phyloP scores from a whole-genome alignment of 2,888 invertebrate species.

The Vanessa cardui region DNA sequence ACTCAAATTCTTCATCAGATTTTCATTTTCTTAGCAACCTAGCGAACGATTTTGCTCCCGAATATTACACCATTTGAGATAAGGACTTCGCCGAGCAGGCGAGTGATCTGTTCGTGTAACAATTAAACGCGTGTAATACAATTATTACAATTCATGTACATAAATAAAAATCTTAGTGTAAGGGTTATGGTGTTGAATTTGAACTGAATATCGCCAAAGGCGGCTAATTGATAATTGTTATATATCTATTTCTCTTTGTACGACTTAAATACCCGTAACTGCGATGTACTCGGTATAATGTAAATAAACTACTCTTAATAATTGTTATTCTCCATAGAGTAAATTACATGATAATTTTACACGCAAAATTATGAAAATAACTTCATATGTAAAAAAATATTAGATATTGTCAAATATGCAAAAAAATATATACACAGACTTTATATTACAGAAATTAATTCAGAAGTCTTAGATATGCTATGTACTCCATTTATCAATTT shows the following conservation, averaged over 20 bases:
- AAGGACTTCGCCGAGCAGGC: conserved; percentile 82
- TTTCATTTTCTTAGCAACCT: conserved; percentile 96
- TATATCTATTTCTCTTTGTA: conserved; percentile 57
- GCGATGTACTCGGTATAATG: conserved; percentile 57
- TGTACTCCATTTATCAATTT: neutral
- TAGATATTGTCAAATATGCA: conserved; percentile 4
- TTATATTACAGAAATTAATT: conserved; percentile 6
- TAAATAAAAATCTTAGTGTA: conserved; percentile 38
- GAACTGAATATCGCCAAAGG: conserved; percentile 63
- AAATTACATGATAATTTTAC: conserved; percentile 29
- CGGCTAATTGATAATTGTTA: conserved; percentile 52
- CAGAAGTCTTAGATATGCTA: neutral
- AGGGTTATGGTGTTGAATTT: conserved; percentile 54
- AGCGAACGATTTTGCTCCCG: conserved; percentile 96
- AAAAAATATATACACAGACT: conserved; percentile 5
- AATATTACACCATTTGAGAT: conserved; percentile 89
- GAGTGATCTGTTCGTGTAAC: conserved; percentile 79
- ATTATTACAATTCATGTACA: conserved; percentile 36
- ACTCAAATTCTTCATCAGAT: conserved; percentile 96
- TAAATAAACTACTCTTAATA: conserved; percentile 60
- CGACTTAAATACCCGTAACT: conserved; percentile 55
- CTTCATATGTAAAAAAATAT: conserved; percentile 10
- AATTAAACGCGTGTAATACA: conserved; percentile 37
- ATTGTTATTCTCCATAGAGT: conserved; percentile 31
- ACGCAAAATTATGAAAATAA: conserved; percentile 5